Base-by-base conservation (phyloP, 2,113 vertebrate species). In the Caranx melampygus region DNA sequence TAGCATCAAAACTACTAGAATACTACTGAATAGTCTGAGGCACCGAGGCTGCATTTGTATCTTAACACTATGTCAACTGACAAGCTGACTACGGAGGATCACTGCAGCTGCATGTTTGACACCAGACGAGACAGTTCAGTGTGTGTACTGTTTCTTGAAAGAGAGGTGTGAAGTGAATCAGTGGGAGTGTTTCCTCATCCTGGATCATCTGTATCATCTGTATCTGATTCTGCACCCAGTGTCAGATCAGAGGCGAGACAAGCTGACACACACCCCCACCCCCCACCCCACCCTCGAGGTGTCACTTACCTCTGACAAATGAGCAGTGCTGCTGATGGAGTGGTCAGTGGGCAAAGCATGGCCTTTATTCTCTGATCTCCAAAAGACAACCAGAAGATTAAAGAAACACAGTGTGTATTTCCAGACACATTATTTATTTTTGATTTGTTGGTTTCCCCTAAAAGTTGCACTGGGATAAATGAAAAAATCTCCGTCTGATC, bases 221-320 rank as follows among this genome's bases (percentile, higher is more conserved):
- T 85, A 81, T 87, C 72, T 26, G 26, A 26, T 26, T 26, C 26
- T 67, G 70, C 51, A 2, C 52, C 60, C 44, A 31, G 76, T 14
- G 44, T 68, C 65, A 68, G 79, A 85, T 87, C 73, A 33, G 68
- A 75, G 59, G 62, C 16, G 6, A 58, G 73, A 68, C 70, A 45
- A 51, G 44, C 69, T 16, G 77, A 66, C 15, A 1, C 21, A 42
- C 80, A n/a, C 37, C 51, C 82, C 72, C 54, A 18, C 40, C 60
- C 83, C 20, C 33, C 64, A 77, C 74, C 40, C 60, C 82, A n/a
- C 35, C 40, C 86, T 67, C 35, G 66, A 47, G 75, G 78, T 81
- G 69, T 82, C 58, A 31, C 79, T 64, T 79, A 16, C 45, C 69
- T 58, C 65, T 91, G 93, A 95, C 92, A 76, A 91, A 95, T 93